phyloP scores from a whole-genome alignment of 2,888 invertebrate genomes.

The Tromatobia lineatoria region DNA sequence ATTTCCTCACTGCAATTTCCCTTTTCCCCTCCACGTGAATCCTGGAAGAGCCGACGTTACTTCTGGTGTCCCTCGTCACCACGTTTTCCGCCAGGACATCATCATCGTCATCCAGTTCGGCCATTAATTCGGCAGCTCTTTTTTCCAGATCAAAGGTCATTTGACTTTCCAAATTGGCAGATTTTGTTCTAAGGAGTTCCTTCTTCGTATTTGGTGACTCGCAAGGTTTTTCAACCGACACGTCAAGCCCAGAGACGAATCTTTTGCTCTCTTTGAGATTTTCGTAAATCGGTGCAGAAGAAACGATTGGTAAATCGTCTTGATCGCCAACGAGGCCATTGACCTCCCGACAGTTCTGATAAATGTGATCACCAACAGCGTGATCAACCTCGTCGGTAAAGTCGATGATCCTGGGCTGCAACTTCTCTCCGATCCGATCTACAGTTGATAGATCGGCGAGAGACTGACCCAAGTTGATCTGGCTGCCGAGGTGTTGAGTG shows the following conservation, averaged over 20 bases:
- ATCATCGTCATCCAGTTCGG: slow-evolving; percentile 83
- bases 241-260: slow-evolving; percentile 25
- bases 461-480: slow-evolving; percentile 78
- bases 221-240: background rate
- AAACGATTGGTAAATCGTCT: slow-evolving; percentile 3
- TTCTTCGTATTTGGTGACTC: slow-evolving; percentile 71
- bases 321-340: slow-evolving; percentile 71
- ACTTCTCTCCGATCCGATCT: slow-evolving; percentile 80
- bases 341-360: slow-evolving; percentile 80
- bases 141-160: slow-evolving; percentile 80
- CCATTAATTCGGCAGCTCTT: slow-evolving; percentile 81
- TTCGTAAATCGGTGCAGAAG: slow-evolving; percentile 75
- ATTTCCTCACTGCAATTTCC: slow-evolving; percentile 45
- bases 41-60: slow-evolving; percentile 63
- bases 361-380: slow-evolving; percentile 79
- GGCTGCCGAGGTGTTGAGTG: slow-evolving; percentile 75
- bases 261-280: slow-evolving; percentile 69
- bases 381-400: slow-evolving; percentile 80
- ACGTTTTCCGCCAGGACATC: slow-evolving; percentile 76
- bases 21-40: slow-evolving; percentile 59
- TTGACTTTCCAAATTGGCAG: slow-evolving; percentile 78
- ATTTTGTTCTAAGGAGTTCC: slow-evolving; percentile 78
- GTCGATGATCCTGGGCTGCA: slow-evolving; percentile 67
- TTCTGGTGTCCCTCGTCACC: slow-evolving; percentile 68
- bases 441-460: slow-evolving; percentile 82